Conservation (phyloP, 2,113 vertebrate genomes). For the Echinops telfairi region DNA sequence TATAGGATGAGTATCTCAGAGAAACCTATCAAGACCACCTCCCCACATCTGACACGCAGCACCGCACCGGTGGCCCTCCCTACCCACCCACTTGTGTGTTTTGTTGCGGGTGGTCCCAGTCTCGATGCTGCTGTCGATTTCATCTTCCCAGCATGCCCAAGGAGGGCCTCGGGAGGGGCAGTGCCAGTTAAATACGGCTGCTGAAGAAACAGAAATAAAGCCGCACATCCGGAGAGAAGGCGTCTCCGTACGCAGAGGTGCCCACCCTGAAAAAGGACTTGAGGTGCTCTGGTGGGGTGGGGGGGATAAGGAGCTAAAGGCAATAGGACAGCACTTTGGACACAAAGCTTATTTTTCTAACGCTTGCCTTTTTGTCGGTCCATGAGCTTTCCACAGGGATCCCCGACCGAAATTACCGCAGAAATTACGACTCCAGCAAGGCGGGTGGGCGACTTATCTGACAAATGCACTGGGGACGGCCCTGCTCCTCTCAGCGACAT, state of each 20-base stretch:
- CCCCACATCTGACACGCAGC: slow-evolving; percentile 62
- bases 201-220: background rate
- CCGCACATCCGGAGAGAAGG: background rate
- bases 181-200: slow-evolving; percentile 55
- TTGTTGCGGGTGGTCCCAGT: background rate
- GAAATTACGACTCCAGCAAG: slow-evolving; percentile 86
- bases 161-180: background rate
- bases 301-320: too few species aligned
- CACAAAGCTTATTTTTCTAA: slow-evolving; percentile 87
- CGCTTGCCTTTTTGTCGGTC: slow-evolving; percentile 88
- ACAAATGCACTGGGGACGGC: slow-evolving; percentile 83
- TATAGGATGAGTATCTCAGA: background rate
- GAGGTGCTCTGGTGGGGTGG: slow-evolving; percentile 39
- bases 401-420: slow-evolving; percentile 87
- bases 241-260: slow-evolving; percentile 23
- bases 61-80: background rate
- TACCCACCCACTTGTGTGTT: background rate
- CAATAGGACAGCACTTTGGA: slow-evolving; percentile 72
- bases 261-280: slow-evolving; percentile 66
- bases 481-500: slow-evolving; percentile 88
- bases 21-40: slow-evolving; percentile 70
- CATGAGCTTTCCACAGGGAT: slow-evolving; percentile 85
- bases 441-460: slow-evolving; percentile 85
- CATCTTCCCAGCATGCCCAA: background rate
- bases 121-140: background rate